phyloP scores from a whole-genome alignment of 2,888 invertebrate species.

The Metopia argyrocephala region DNA sequence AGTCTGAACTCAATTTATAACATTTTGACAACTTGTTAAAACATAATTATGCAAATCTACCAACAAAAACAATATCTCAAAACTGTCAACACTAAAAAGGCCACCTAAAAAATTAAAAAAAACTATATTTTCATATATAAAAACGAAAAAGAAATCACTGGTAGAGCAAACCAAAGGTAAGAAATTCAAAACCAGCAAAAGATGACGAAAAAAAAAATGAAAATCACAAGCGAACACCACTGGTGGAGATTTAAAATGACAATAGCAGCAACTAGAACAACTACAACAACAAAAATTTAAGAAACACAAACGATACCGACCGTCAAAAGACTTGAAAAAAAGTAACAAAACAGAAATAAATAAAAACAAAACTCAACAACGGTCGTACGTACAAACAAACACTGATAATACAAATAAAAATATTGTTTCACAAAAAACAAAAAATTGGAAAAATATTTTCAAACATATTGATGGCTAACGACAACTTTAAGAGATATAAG shows the following conservation, averaged over 20 bases:
- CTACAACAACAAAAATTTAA: constrained; percentile 20
- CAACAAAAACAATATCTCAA: constrained; percentile 49
- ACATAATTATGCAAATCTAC: constrained; percentile 58
- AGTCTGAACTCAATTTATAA: constrained; percentile 55
- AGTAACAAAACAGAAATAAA: constrained; percentile 24
- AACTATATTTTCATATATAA: too few relatives aligned
- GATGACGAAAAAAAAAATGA: constrained; percentile 48
- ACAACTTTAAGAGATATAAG: too few relatives aligned
- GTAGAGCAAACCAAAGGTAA: constrained; percentile 3
- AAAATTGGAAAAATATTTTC: too few relatives aligned
- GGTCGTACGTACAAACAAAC: constrained; percentile 27
- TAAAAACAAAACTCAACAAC: constrained; percentile 33
- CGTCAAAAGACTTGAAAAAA: constrained; percentile 10
- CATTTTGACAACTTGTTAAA: constrained; percentile 62
- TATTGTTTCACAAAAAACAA: too few relatives aligned
- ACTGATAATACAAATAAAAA: constrained; percentile 39
- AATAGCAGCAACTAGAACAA: neutral
- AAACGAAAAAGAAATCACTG: constrained; percentile 21
- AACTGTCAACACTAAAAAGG: constrained; percentile 56
- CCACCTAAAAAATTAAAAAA: neutral
- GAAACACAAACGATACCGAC: constrained; percentile 48
- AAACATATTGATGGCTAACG: constrained; percentile 17
- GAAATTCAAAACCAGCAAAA: constrained; percentile 48
- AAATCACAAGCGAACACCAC: constrained; percentile 54
- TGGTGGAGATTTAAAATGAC: constrained; percentile 64